Evolutionary conservation across 2,888 invertebrate genomes (phyloP), one percentile per base, ranked within the genome.

Genomic region (Eurytoma californica): DNA sequence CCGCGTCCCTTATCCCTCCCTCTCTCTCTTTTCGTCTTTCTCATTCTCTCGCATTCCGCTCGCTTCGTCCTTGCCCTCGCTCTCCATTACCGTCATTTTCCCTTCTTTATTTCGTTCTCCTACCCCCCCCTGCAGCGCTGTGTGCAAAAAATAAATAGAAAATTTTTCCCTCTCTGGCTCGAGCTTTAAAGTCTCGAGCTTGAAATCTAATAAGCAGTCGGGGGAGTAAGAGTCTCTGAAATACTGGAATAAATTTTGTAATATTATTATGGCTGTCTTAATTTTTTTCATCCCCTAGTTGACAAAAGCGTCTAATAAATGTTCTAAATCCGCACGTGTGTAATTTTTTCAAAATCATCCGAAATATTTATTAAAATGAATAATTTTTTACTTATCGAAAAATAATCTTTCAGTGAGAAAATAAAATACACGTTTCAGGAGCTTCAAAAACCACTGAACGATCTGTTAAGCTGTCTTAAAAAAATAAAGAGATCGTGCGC

Each of bases 401-500:
- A 4, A 39, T 7, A 39, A 39, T 39, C 9, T 39, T 39, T 9
- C 39, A 39, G 7, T 9, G 39, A 39, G 39, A 1, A 30, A 30
- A 30, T 30, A 30, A 30, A 30, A 30, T 30, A 7, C 7, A 30
- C 30, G 30, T 4, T 30, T 30, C 30, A 30, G 3, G 7, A 30
- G 30, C 7, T 5, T 30, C 30, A 30, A 39, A 24, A 39, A 39
- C 39, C 39, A 39, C 9, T 39, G 39, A 39, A 39, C 39, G 39
- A 39, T 39, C 39, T 39, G 87, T 86, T 86, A 87, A 86, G 84
- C 81, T 81, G 84, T 82, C 84, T 86, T 86, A 86, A 87, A 86
- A 86, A 87, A 86, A 87, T 85, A 84, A 86, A 86, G 87, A 85
- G 81, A 83, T 39, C 83, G 85, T 85, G 85, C 85, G 83, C 82